Conservation (phyloP, 1,140 invertebrate genomes). For the Drosophila nasuta region DNA sequence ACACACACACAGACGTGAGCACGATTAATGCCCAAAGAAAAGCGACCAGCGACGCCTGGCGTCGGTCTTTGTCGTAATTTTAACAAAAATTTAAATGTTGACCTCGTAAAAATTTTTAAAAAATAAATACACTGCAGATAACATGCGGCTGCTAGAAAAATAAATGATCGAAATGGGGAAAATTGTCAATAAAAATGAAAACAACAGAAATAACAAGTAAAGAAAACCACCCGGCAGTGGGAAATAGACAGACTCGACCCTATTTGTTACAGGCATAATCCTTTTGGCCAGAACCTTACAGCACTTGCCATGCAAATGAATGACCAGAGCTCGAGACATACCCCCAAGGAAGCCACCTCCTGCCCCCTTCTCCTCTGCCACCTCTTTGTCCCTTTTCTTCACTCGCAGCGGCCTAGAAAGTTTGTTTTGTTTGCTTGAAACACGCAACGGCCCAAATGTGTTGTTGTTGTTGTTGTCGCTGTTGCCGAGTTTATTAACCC, state of each 20-base stretch:
- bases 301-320: conserved; percentile 77
- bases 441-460: conserved; percentile 71
- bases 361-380: not conserved
- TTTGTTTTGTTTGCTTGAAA: conserved; percentile 58
- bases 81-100: conserved; percentile 72
- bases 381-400: not conserved
- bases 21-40: conserved; percentile 44
- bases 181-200: conserved; percentile 26
- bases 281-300: conserved; percentile 55
- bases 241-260: not conserved
- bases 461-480: conserved; percentile 26
- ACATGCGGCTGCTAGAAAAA: conserved; percentile 69
- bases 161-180: conserved; percentile 67
- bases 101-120: conserved; percentile 64
- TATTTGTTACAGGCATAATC: conserved; percentile 27
- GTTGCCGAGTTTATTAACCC: conserved; percentile 72
- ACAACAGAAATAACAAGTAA: not conserved
- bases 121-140: conserved; percentile 48
- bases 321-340: conserved; percentile 54
- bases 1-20: conserved; percentile 15
- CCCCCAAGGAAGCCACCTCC: conserved; percentile 9
- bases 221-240: not conserved
- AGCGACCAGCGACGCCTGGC: conserved; percentile 30
- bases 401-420: not conserved
- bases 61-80: conserved; percentile 49